Percentiles rank a stretch among this genome's conserved stretches.
Conservation (phyloP, 2,113 vertebrate species). For the Zapus hudsonius region DNA sequence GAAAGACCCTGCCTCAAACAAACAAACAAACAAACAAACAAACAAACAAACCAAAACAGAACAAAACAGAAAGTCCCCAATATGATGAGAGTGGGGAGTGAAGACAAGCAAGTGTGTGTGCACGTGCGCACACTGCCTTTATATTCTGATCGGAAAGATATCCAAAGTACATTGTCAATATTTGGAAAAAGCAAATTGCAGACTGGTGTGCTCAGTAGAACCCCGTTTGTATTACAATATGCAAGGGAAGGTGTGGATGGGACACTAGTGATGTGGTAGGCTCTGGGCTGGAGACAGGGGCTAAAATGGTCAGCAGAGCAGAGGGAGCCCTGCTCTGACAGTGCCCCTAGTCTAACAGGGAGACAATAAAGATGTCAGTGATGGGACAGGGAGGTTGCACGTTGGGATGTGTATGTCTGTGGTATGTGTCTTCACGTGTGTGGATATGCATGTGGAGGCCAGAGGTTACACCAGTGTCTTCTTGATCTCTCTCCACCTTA, state of each 20-base stretch:
- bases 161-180: constrained; percentile 42
- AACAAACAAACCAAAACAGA: no score
- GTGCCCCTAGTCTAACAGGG: accelerated
- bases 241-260: not conserved
- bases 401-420: no score
- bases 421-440: no score
- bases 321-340: not conserved
- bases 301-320: not conserved
- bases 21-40: no score
- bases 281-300: not conserved
- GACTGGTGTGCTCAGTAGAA: not conserved
- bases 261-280: not conserved
- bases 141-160: not conserved
- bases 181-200: constrained; percentile 46
- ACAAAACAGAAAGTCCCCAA: not conserved
- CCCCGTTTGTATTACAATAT: constrained; percentile 58
- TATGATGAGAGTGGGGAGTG: no score
- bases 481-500: no score
- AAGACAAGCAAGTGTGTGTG: not conserved
- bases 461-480: no score
- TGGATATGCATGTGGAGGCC: no score
- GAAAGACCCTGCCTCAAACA: not conserved
- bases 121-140: not conserved
- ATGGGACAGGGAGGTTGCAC: not conserved
- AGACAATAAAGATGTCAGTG: not conserved